phyloP scores from a whole-genome alignment of 2,113 vertebrate species.

The Caretta caretta region DNA sequence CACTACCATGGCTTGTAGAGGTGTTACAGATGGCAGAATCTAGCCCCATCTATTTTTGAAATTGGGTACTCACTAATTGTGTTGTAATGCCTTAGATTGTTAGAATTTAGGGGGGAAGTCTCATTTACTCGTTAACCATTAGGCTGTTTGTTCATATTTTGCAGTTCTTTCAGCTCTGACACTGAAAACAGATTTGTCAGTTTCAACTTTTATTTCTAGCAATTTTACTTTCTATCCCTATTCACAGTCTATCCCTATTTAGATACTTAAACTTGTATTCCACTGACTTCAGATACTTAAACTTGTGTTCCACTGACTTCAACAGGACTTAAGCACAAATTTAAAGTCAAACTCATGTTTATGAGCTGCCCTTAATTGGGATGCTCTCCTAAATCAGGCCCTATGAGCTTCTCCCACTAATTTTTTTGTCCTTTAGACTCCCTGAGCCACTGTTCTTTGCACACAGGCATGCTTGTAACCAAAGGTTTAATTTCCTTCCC shows the following conservation, averaged over 20 bases:
- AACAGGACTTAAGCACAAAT: background rate
- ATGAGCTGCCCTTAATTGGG: background rate
- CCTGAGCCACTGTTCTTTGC: background rate
- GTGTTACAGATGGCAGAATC: background rate
- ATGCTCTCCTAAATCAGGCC: background rate
- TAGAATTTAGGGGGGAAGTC: background rate
- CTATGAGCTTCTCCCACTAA: accelerated
- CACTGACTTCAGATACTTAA: background rate
- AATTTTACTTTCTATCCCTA: background rate
- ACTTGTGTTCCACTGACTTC: accelerated
- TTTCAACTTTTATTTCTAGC: background rate
- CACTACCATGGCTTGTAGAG: background rate
- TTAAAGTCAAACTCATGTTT: background rate
- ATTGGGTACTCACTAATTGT: background rate
- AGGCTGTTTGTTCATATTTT: background rate
- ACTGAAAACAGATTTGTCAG: background rate
- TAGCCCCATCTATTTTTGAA: background rate
- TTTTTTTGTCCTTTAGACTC: background rate
- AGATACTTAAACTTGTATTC: background rate
- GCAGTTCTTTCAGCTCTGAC: background rate
- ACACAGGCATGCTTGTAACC: accelerated
- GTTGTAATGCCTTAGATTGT: background rate
- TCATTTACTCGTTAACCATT: background rate
- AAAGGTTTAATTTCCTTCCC: background rate
- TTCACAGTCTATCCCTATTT: background rate